Evolutionary conservation across 1,140 invertebrate genomes (phyloP).

Genomic region (Diprion similis): DNA sequence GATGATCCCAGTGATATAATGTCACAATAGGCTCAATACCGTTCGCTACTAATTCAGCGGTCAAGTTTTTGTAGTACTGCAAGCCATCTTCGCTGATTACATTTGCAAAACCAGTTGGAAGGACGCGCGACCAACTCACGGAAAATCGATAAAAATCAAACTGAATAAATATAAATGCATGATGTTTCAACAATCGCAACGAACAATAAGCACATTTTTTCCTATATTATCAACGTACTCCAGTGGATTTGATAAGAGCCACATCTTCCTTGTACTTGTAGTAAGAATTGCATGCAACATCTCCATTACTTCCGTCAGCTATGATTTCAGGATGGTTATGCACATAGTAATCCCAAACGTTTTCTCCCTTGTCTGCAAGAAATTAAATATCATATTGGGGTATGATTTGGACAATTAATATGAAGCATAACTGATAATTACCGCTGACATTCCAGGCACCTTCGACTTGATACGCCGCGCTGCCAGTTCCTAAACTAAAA

Average conservation of each 20-base stretch:
- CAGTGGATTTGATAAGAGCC: constrained; percentile 55
- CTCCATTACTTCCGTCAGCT: constrained; percentile 60
- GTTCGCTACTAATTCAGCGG: constrained; percentile 60
- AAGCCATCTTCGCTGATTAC: neutral
- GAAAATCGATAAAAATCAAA: constrained; percentile 14
- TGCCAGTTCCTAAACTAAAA: constrained; percentile 58
- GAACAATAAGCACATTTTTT: no score
- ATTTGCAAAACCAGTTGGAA: constrained; percentile 23
- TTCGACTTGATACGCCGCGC: constrained; percentile 73
- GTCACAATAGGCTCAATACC: constrained; percentile 64
- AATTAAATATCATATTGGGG: neutral
- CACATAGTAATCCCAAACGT: constrained; percentile 68
- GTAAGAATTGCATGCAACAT: constrained; percentile 68
- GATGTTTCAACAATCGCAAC: no score
- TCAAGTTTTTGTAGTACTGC: constrained; percentile 29
- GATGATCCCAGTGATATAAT: constrained; percentile 53
- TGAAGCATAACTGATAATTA: constrained; percentile 20
- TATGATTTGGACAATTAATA: no score
- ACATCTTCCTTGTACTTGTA: constrained; percentile 66
- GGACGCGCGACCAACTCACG: no score
- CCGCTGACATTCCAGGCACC: constrained; percentile 53
- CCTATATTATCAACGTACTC: constrained; percentile 27
- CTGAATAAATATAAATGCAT: constrained; percentile 31
- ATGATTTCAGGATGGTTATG: constrained; percentile 63
- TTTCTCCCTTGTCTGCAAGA: constrained; percentile 55